Base-by-base conservation (phyloP, 2,113 vertebrate genomes). In the Toxotes chatareus region DNA sequence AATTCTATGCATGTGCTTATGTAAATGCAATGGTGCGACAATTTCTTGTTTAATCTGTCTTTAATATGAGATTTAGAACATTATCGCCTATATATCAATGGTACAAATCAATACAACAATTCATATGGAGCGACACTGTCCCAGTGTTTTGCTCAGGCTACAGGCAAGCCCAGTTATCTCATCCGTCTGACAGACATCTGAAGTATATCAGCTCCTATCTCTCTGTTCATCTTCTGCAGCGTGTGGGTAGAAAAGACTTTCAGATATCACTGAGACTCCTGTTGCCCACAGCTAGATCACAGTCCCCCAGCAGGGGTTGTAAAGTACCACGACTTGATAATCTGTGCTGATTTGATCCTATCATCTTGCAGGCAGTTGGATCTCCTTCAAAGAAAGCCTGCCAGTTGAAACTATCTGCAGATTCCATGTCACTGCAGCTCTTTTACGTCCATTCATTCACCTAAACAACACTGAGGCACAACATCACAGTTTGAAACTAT, bases 271-370 rank as follows among this genome's bases (percentile, higher is more conserved):
- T 7, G 67, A 81, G 80, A 46, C 69, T 84, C 69, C 65, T 13
- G 1, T 49, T 75, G 87, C 89, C 91, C 70, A 90, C 51, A 90
- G 92, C 80, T 66, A 73, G 80, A 91, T 89, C 85, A 90, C 76
- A 88, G 84, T 85, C 71, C 62, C 79, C 71, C 84, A 85, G 85
- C 89, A 81, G 84, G 86, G 60, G 84, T 73, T 88, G 74, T 81
- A 86, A 88, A 93, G 85, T 80, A 84, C 86, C 63, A 63, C 56
- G 31, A 73, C 83, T 86, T 92, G 87, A 92, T 94, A 85, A 94
- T 92, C 87, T 92, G 80, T 31, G 12, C 78, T 89, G 89, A 93
- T 93, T 85, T 84, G 86, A 93, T 92, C 65, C 51, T 85, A 91
- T 93, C 87, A 76, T 57, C 60, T 85, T 42, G 55, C 72, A 80